Percentiles rank a stretch among this genome's conserved stretches.
Conservation (phyloP, 2,888 invertebrate species). For the Thera obeliscata region DNA sequence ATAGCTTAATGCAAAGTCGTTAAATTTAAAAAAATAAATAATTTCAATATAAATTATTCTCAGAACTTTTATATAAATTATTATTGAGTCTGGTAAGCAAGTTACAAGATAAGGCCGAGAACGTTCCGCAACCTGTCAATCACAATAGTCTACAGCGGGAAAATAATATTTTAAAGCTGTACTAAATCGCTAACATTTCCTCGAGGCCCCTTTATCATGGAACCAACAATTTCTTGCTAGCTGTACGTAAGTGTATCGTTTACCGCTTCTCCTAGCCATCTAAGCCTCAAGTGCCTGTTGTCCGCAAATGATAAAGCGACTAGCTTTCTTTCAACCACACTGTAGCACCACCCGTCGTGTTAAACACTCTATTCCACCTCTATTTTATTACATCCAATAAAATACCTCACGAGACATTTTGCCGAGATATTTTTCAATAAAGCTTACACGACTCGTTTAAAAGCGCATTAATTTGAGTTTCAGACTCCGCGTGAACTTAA, state of each 20-base stretch:
- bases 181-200: conserved; percentile 63
- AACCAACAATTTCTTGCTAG: conserved; percentile 58
- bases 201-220: conserved; percentile 53
- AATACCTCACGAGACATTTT: conserved; percentile 42
- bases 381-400: conserved; percentile 55
- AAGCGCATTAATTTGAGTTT: conserved; percentile 59
- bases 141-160: conserved; percentile 54
- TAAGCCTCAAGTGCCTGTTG: conserved; percentile 71
- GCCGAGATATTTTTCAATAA: conserved; percentile 39
- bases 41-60: too few species aligned
- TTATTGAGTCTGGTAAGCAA: conserved; percentile 42
- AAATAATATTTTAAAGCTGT: conserved; percentile 63
- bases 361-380: conserved; percentile 48
- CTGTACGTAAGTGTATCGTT: conserved; percentile 58
- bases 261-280: conserved; percentile 58
- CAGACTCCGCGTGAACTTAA: conserved; percentile 59
- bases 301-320: conserved; percentile 76
- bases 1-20: too few species aligned
- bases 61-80: neutral
- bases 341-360: conserved; percentile 48
- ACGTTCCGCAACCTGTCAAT: conserved; percentile 49
- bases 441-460: conserved; percentile 47
- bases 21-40: too few species aligned
- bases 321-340: conserved; percentile 62
- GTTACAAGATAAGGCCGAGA: conserved; percentile 54